Evolutionary conservation across 2,888 invertebrate genomes (phyloP).

Genomic region (Eupithecia subfuscata): DNA sequence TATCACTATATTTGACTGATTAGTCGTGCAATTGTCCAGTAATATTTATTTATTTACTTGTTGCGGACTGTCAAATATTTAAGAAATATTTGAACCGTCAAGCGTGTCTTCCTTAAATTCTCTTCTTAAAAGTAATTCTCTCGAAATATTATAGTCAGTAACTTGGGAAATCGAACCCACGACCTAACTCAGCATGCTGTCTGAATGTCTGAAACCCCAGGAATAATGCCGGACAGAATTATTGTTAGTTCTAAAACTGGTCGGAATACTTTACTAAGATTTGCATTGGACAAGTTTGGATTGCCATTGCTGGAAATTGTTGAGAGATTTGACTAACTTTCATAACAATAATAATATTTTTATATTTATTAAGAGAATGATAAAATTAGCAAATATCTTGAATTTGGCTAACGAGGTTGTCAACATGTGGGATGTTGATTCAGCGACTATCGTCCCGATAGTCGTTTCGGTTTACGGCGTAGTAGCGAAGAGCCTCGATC

Average conservation of each 20-base stretch:
- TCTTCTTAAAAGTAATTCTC: not conserved
- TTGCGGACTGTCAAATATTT: no score
- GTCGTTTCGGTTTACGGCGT: no score
- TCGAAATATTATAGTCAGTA: slow-evolving; percentile 12
- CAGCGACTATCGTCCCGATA: no score
- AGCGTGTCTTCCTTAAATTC: not conserved
- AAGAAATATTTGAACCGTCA: not conserved
- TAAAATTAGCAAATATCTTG: no score
- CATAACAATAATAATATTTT: no score
- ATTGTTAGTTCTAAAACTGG: slow-evolving; percentile 31
- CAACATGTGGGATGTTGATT: no score
- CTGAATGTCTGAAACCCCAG: slow-evolving; percentile 13
- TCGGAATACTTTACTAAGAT: slow-evolving; percentile 23
- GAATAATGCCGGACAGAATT: slow-evolving; percentile 21
- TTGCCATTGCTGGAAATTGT: slow-evolving; percentile 13
- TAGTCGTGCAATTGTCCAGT: no score
- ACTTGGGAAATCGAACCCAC: slow-evolving; percentile 23
- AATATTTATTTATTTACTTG: not conserved
- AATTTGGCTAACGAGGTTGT: no score
- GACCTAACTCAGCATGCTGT: slow-evolving; percentile 26
- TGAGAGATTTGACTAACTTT: not conserved
- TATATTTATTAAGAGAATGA: no score
- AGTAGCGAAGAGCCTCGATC: no score
- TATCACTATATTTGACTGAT: no score
- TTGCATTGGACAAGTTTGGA: not conserved